Evolutionary conservation across 2,797 vertebrate genomes (phyloP), one percentile per base, ranked within the genome.

Genomic region (Anabacerthia variegaticeps): DNA sequence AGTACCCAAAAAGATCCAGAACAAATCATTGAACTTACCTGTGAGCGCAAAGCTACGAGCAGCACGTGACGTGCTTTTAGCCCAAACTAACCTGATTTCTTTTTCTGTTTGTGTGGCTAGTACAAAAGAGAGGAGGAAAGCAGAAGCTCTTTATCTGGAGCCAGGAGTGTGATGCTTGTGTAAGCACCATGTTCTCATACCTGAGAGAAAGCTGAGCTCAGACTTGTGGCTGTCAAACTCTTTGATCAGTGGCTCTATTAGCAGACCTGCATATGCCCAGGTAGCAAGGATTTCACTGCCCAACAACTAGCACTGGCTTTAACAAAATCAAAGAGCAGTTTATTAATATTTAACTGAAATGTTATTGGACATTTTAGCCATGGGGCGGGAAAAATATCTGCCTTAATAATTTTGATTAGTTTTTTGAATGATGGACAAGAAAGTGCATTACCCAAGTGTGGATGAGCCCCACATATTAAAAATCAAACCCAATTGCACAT

Each of bases 161-260:
- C 24, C 59, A 32, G 51, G 89, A 54, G 49, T 52, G 46, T 37
- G 62, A 20, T 73, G 49, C 11, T 89, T 23, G 2, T 3, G 2
- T 39, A 44, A 86, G 61, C 51, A 39, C 36, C 0, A 0, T 6
- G 2, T 34, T 93, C 39, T 58, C 2, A 0, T 19, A n/a, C 11
- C 12, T 49, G 43, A 84, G 46, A 74, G 36, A 81, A 75, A 86
- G 21, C 41, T 51, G 63, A 75, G 39, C 67, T 92, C 43, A 62
- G 18, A 18, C 15, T 65, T 58, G 17, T 10, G 46, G 12, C 41
- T 88, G 56, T 54, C 54, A 30, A 65, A 30, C n/a, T 56, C 58
- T 23, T 48, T 74, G 19, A 58, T 56, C 37, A 61, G 49, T 74
- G 49, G 39, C 41, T 36, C 21, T 89, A 77, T 28, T 32, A 56